Evolutionary conservation across 2,113 vertebrate genomes (phyloP).

Genomic region (Tilapia sparmanii): DNA sequence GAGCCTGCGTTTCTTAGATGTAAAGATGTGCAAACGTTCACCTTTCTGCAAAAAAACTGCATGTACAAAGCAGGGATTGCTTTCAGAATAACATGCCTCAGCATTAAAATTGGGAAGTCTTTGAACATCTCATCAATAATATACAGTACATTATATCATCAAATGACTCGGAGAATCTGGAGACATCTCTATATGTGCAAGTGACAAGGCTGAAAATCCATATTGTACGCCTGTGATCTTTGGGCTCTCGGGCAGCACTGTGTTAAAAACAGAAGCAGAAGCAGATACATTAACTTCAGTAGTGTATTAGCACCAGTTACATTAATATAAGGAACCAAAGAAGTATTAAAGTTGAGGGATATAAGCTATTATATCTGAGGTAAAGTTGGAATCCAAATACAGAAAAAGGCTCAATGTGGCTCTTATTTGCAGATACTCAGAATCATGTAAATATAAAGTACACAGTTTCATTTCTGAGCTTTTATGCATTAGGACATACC

Average conservation of each 20-base stretch:
- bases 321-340: neutral
- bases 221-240: neutral
- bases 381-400: neutral
- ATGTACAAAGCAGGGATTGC: accelerated
- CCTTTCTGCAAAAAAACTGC: neutral
- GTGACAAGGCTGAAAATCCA: neutral
- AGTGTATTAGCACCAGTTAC: neutral
- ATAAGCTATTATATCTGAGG: neutral
- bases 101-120: neutral
- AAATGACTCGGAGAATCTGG: accelerated
- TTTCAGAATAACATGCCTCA: neutral
- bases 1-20: neutral
- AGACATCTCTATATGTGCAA: neutral
- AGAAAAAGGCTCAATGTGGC: neutral
- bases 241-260: neutral
- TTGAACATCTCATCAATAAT: neutral
- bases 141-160: neutral
- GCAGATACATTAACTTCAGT: neutral
- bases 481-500: neutral
- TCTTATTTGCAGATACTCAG: neutral
- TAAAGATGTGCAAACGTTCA: accelerated
- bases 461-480: neutral
- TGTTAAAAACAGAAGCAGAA: neutral
- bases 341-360: neutral
- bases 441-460: neutral